Conservation (phyloP, 2,797 vertebrate species). For the Enteromius treurensis region DNA sequence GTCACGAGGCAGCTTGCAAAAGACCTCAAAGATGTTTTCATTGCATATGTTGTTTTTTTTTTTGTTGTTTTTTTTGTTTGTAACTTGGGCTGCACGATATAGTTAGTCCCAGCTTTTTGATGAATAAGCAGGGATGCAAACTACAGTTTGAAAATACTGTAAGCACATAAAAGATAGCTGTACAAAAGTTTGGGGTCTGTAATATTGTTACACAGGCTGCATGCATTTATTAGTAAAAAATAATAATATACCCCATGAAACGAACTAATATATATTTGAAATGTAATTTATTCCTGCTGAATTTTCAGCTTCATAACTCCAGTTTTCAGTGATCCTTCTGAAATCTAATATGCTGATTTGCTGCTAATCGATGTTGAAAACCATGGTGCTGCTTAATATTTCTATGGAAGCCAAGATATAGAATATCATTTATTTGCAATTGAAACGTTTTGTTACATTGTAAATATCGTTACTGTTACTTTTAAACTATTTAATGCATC, state of each 20-base stretch:
- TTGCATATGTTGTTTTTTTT: background rate
- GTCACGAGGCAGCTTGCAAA: slow-evolving; percentile 14
- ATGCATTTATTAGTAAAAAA: background rate
- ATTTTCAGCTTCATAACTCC: background rate
- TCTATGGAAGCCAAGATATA: background rate
- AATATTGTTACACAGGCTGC: background rate
- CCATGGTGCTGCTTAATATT: background rate
- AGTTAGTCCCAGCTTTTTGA: background rate
- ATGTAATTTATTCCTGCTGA: background rate
- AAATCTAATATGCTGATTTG: background rate
- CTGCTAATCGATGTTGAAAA: background rate
- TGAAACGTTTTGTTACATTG: background rate
- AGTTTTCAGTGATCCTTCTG: background rate
- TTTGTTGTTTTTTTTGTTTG: background rate
- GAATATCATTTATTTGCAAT: background rate
- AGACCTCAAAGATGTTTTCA: slow-evolving; percentile 20
- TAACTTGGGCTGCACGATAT: background rate
- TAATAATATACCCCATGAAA: no score
- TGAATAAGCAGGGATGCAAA: background rate
- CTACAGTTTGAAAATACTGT: background rate
- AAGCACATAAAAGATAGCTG: no score
- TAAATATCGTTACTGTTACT: background rate
- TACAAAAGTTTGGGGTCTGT: background rate
- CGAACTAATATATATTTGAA: no score
- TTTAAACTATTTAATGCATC: background rate